Conservation (phyloP, 2,888 invertebrate genomes). For the Beris morrisii region DNA sequence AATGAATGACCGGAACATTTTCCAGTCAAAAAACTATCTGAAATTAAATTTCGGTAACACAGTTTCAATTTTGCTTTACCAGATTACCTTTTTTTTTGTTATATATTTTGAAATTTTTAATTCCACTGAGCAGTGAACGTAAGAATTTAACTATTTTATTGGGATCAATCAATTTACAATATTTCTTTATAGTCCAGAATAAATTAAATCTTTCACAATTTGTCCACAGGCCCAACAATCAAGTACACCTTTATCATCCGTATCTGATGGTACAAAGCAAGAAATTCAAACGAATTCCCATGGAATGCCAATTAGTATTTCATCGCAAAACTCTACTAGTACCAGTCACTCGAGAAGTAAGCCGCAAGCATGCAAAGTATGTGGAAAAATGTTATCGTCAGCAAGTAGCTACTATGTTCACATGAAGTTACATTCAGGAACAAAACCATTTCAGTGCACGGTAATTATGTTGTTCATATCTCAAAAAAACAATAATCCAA, state of each 20-base stretch:
- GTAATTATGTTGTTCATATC: slow-evolving; percentile 37
- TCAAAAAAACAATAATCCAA: too few relatives aligned
- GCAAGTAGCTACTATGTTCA: slow-evolving; percentile 80
- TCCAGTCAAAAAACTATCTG: too few relatives aligned
- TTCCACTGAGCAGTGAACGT: too few relatives aligned
- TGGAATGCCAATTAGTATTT: slow-evolving; percentile 42
- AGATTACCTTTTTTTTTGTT: too few relatives aligned
- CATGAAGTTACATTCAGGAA: slow-evolving; percentile 79
- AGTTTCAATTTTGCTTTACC: too few relatives aligned
- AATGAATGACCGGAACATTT: too few relatives aligned
- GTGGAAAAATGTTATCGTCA: slow-evolving; percentile 75
- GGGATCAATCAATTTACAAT: too few relatives aligned
- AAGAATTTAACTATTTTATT: too few relatives aligned
- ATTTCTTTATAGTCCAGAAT: too few relatives aligned
- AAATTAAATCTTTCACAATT: too few relatives aligned
- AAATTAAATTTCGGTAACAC: too few relatives aligned
- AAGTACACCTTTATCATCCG: slow-evolving; percentile 42
- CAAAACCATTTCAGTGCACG: slow-evolving; percentile 78
- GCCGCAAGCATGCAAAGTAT: slow-evolving; percentile 76
- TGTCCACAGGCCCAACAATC: slow-evolving; percentile 41
- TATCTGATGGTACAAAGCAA: slow-evolving; percentile 44
- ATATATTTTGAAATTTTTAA: too few relatives aligned
- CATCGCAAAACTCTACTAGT: slow-evolving; percentile 40
- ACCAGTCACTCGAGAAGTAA: slow-evolving; percentile 62
- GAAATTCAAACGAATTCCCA: slow-evolving; percentile 42